Base-by-base conservation (phyloP, 2,113 vertebrate species). In the Proterorhinus semilunaris region DNA sequence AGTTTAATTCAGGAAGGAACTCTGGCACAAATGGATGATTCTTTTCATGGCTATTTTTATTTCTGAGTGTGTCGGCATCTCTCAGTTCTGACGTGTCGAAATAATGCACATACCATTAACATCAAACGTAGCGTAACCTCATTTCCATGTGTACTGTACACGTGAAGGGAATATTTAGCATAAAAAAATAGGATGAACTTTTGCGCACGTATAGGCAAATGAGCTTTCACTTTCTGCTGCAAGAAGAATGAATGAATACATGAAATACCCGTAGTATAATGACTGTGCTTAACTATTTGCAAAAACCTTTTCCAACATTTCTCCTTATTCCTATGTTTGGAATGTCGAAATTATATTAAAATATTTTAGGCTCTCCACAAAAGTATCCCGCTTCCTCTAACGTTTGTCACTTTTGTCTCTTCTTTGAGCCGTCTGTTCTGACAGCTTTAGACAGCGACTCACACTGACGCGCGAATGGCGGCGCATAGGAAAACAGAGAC, bases 401-500 rank as follows among this genome's bases (percentile, higher is more conserved):
- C 15, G 6, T 21, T 21, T 10, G 8, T n/a, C 42, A 42, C 43
- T 59, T 15, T 44, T 17, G 36, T 43, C 16, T 16, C 58, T 83
- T 57, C 47, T 44, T 13, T 8, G 7, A 7, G 36, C n/a, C 2
- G 42, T 54, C 15, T 45, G 76, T 63, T 53, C 46, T 11, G n/a
- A 15, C 42, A 62, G 44, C n/a, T 72, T 74, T 15, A 27, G 69
- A 57, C 46, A 58, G 13, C 5, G 45, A 63, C 15, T 16, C 36
- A 55, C 15, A 27, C 70, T 42, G 48, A 78, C 58, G 36, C 6
- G 27, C 69, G 45, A 53, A 74, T 71, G 57, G 44, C 42, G 15
- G 54, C 71, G 72, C 75, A 6, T 15, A 2, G n/a, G 61, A 80
- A 51, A 62, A 77, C 66, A 71, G 66, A 66, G 65, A 43, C 72